phyloP scores from a whole-genome alignment of 2,888 invertebrate species.

The Dryocosmus kuriphilus region DNA sequence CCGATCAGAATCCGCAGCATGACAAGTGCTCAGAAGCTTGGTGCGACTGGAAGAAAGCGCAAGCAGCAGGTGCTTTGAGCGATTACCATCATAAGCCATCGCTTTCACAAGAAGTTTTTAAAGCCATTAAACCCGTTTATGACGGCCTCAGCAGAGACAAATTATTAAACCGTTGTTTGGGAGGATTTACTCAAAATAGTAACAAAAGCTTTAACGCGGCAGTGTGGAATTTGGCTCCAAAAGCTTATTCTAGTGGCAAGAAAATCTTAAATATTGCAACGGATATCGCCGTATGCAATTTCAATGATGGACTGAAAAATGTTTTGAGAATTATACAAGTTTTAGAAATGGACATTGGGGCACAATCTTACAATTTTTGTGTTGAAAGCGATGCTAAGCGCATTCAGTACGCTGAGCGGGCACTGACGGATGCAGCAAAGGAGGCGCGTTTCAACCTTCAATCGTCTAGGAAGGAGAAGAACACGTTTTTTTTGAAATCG shows the following conservation, averaged over 20 bases:
- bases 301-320: not conserved
- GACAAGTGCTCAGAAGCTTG: not conserved
- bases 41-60: too few relatives aligned
- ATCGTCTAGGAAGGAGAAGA: not conserved
- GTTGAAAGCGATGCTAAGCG: constrained; percentile 21
- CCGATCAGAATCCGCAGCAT: constrained; percentile 27
- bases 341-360: not conserved
- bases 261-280: constrained; percentile 35
- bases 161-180: constrained; percentile 48
- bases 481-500: too few relatives aligned
- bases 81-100: too few relatives aligned
- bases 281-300: constrained; percentile 43
- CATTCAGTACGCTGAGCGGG: not conserved
- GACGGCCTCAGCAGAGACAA: constrained; percentile 49
- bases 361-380: constrained; percentile 5
- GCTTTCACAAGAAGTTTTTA: constrained; percentile 40
- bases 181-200: constrained; percentile 50
- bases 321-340: constrained; percentile 15
- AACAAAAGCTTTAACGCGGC: constrained; percentile 50
- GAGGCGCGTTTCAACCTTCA: not conserved
- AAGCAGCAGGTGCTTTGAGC: too few relatives aligned
- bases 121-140: constrained; percentile 46
- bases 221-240: constrained; percentile 48
- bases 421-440: not conserved
- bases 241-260: constrained; percentile 8